These are phyloP conservation scores for Ophonus ardosiacus DNA, from an alignment of 2,888 invertebrate species.

Conservation along the genomic window DNA sequence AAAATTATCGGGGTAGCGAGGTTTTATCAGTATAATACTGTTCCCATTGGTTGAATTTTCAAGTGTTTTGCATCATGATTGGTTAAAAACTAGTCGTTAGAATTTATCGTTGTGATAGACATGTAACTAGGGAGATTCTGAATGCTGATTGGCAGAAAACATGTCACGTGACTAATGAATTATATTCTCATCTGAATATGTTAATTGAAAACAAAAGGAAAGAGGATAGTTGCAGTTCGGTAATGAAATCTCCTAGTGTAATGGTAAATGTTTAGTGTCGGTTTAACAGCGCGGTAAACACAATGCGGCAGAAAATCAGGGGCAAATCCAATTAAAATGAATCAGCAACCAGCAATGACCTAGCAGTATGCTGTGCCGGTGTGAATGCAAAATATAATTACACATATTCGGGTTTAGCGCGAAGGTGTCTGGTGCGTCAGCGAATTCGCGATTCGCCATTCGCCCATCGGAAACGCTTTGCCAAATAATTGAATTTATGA, in stretches of 20 bases:
- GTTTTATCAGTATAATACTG: too few species aligned
- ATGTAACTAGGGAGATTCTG: too few species aligned
- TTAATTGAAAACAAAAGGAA: background rate
- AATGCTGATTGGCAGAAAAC: too few species aligned
- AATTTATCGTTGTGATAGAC: too few species aligned
- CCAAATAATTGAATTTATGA: constrained; percentile 63
- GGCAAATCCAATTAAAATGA: constrained; percentile 39
- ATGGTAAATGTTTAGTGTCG: background rate
- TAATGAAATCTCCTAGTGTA: background rate
- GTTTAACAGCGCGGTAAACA: constrained; percentile 16
- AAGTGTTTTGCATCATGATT: too few species aligned
- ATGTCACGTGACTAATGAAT: too few species aligned
- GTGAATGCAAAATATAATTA: constrained; percentile 38
- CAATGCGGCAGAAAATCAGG: background rate
- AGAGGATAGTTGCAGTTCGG: background rate
- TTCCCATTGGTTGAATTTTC: too few species aligned
- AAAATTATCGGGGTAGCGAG: too few species aligned
- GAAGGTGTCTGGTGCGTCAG: constrained; percentile 32
- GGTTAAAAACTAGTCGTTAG: too few species aligned
- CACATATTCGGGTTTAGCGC: constrained; percentile 27
- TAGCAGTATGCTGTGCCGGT: background rate
- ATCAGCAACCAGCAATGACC: constrained; percentile 33
- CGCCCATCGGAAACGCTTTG: constrained; percentile 34
- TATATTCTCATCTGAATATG: background rate
- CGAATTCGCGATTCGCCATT: background rate